phyloP scores from a whole-genome alignment of 2,113 vertebrate genomes.

The Forbesichthys papilliferus region DNA sequence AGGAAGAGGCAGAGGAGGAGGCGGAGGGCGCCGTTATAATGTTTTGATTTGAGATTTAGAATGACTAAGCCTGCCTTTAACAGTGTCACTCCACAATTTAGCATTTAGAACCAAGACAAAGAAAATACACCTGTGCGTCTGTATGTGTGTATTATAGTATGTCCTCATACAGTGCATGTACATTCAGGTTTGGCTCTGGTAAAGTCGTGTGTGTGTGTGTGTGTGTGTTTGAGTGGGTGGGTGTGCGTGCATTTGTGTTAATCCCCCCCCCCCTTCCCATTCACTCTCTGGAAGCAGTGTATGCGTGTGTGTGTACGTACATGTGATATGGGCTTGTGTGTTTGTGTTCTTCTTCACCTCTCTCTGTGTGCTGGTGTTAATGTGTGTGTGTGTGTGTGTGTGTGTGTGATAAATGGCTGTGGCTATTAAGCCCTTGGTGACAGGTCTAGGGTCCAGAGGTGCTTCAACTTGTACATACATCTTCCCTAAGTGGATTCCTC shows the following conservation, averaged over 20 bases:
- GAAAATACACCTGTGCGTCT: too few species aligned
- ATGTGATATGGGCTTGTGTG: background rate
- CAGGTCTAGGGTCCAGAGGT: constrained; percentile 36
- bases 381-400: background rate
- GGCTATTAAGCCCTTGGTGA: constrained; percentile 43
- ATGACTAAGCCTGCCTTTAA: too few species aligned
- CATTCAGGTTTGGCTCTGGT: too few species aligned
- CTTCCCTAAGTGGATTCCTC: constrained; percentile 58
- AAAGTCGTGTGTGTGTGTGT: background rate
- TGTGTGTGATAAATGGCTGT: constrained; percentile 32
- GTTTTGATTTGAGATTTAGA: too few species aligned
- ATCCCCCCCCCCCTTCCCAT: too few species aligned
- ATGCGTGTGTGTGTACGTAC: background rate
- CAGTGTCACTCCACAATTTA: too few species aligned
- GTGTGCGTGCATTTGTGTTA: background rate
- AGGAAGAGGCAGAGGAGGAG: background rate
- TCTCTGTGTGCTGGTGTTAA: background rate
- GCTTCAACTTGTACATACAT: constrained; percentile 21
- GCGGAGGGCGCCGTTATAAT: too few species aligned
- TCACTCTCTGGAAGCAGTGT: too few species aligned
- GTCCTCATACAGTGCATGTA: too few species aligned
- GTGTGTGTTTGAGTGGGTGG: background rate
- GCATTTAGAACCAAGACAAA: too few species aligned
- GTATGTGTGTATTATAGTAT: too few species aligned
- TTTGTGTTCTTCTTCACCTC: background rate